Conservation (phyloP, 1,140 invertebrate species). For the Antheraea mylitta region DNA sequence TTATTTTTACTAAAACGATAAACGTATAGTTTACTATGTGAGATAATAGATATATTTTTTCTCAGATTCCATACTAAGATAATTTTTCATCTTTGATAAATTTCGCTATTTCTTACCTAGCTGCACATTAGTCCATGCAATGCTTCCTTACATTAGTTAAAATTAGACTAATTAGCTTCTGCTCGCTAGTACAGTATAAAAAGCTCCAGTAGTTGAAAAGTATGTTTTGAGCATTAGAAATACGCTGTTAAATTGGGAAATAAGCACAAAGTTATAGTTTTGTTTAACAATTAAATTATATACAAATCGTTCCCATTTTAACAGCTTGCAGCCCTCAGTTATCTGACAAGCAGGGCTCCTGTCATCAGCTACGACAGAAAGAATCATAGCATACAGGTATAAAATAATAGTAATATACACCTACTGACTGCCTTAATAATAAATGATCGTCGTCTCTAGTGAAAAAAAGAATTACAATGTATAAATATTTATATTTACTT, state of each 20-base stretch:
- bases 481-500: too few relatives aligned
- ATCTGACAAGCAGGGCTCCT: conserved; percentile 71
- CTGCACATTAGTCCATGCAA: conserved; percentile 49
- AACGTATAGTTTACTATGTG: too few relatives aligned
- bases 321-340: conserved; percentile 57
- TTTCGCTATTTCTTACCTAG: conserved; percentile 35
- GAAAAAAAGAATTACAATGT: too few relatives aligned
- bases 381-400: too few relatives aligned
- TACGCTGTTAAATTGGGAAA: conserved; percentile 49
- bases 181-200: conserved; percentile 38
- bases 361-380: conserved; percentile 63
- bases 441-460: too few relatives aligned
- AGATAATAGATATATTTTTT: background rate
- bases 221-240: conserved; percentile 63
- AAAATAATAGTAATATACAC: too few relatives aligned
- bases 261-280: conserved; percentile 6
- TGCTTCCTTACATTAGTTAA: conserved; percentile 55
- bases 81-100: conserved; percentile 19
- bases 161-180: conserved; percentile 52
- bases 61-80: background rate
- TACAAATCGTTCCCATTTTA: conserved; percentile 34
- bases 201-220: conserved; percentile 39
- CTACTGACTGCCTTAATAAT: too few relatives aligned
- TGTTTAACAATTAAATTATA: background rate
- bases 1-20: too few relatives aligned